phyloP scores from a whole-genome alignment of 2,888 invertebrate species.

The Boloria euphrosyne region DNA sequence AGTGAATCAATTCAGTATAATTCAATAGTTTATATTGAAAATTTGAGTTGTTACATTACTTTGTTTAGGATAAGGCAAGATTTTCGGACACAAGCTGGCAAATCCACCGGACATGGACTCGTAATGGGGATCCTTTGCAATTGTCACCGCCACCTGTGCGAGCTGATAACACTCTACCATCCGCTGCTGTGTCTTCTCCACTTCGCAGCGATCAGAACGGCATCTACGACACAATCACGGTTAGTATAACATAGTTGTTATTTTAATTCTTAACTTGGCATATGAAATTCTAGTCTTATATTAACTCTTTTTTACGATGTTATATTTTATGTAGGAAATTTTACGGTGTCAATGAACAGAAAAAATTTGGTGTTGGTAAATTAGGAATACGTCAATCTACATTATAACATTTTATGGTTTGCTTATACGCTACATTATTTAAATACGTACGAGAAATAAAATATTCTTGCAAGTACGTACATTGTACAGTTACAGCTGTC shows the following conservation, averaged over 20 bases:
- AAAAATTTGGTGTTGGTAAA: no score
- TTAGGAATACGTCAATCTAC: not conserved
- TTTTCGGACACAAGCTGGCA: conserved; percentile 89
- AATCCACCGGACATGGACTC: conserved; percentile 86
- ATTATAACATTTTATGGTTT: not conserved
- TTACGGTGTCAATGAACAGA: no score
- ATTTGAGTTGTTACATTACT: conserved; percentile 31
- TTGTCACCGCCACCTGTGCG: conserved; percentile 65
- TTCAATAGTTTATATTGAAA: not conserved
- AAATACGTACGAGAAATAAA: not conserved
- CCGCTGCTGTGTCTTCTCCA: conserved; percentile 45
- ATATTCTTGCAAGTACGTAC: not conserved
- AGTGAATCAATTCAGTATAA: no score
- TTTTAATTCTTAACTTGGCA: not conserved
- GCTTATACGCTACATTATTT: no score
- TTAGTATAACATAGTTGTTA: conserved; percentile 47
- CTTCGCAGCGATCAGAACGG: conserved; percentile 64
- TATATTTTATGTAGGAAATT: no score
- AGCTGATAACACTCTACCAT: conserved; percentile 53
- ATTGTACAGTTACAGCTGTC: conserved; percentile 1
- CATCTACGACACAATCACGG: conserved; percentile 78
- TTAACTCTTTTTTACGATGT: not conserved
- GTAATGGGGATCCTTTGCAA: conserved; percentile 73
- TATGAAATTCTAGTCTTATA: not conserved
- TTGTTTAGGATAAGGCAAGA: conserved; percentile 84